A percentile compares a stretch with the other conserved stretches of the same genome.
Conservation (phyloP, 2,888 invertebrate species). For the Lycocerus yunnanus region DNA sequence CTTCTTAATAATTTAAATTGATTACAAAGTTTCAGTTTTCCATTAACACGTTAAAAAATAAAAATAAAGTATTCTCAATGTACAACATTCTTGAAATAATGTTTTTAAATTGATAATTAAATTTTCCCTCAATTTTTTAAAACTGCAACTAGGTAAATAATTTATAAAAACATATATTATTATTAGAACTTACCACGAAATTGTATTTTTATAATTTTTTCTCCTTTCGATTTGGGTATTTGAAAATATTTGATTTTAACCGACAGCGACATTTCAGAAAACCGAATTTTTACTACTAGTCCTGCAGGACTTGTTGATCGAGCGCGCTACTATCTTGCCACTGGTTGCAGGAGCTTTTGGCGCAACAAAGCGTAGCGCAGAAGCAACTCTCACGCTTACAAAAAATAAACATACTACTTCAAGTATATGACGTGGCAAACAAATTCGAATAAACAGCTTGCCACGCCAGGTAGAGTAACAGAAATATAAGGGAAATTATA, state of each 20-base stretch:
- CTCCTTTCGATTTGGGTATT: slow-evolving; percentile 69
- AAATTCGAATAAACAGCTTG: background rate
- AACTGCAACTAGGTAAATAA: background rate
- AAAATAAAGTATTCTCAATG: background rate
- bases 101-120: background rate
- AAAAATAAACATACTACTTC: background rate
- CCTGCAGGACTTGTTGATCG: slow-evolving; percentile 50
- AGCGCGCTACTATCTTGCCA: slow-evolving; percentile 42
- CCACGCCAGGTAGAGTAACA: background rate
- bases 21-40: background rate
- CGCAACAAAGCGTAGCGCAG: slow-evolving; percentile 35
- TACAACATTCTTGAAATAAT: background rate
- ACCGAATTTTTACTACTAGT: slow-evolving; percentile 23
- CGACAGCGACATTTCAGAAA: slow-evolving; percentile 65
- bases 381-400: slow-evolving; percentile 26
- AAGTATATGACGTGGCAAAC: background rate
- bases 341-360: slow-evolving; percentile 38
- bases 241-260: slow-evolving; percentile 72
- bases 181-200: slow-evolving; percentile 72
- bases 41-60: background rate
- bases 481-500: background rate
- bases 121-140: background rate
- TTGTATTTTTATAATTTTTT: slow-evolving; percentile 69
- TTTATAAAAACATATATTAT: background rate
- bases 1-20: background rate